phyloP scores from a whole-genome alignment of 92 coral and sea anemone species.

The Heteractis magnifica region DNA sequence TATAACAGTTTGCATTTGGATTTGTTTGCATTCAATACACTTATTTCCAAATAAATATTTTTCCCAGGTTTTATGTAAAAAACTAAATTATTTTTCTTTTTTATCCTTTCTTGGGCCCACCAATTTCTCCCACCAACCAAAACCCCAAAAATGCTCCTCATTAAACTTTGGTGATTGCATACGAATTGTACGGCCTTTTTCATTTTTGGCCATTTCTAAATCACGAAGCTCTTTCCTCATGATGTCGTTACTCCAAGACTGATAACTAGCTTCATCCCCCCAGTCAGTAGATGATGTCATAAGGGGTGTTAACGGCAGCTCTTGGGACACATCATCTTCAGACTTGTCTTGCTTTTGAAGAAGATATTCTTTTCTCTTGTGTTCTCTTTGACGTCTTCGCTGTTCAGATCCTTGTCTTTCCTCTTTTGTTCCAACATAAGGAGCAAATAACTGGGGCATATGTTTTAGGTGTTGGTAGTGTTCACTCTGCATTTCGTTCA shows the following conservation, averaged over 20 bases:
- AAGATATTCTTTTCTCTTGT: constrained; percentile 53
- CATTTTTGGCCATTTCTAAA: constrained; percentile 52
- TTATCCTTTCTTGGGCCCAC: constrained; percentile 38
- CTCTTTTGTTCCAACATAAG: constrained; percentile 62
- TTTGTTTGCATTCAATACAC: too few relatives aligned
- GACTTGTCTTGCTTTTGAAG: constrained; percentile 36
- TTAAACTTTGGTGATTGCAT: constrained; percentile 60
- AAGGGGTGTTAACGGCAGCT: constrained; percentile 67
- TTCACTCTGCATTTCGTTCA: constrained; percentile 79
- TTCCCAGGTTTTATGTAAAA: too few relatives aligned
- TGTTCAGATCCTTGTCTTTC: constrained; percentile 62
- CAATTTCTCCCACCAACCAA: constrained; percentile 85
- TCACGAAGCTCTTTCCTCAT: constrained; percentile 74
- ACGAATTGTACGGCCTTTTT: constrained; percentile 32
- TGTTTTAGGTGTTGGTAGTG: constrained; percentile 60
- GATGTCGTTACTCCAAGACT: constrained; percentile 75
- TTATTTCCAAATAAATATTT: too few relatives aligned
- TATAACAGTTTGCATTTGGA: too few relatives aligned
- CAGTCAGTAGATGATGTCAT: constrained; percentile 73
- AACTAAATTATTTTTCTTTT: neutral
- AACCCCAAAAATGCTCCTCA: constrained; percentile 84
- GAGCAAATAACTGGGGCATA: constrained; percentile 59
- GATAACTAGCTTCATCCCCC: constrained; percentile 81
- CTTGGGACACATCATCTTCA: constrained; percentile 40
- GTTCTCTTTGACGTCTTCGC: constrained; percentile 60